Percentiles rank a stretch among this genome's conserved stretches.
These are phyloP conservation scores for Microplitis deprimator DNA, from an alignment of 2,888 invertebrate species.

Conservation along the genomic window DNA sequence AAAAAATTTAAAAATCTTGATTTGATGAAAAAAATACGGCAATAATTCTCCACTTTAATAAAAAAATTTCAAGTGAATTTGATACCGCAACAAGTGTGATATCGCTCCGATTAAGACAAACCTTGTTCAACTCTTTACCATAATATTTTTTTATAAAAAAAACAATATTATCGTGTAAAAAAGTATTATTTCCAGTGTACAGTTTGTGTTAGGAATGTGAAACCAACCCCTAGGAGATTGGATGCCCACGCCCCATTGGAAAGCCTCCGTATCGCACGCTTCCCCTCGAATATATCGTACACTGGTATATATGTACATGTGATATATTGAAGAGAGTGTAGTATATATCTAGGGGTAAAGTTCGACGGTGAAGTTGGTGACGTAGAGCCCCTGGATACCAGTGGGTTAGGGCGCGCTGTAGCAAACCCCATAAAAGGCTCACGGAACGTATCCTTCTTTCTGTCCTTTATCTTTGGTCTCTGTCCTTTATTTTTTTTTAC, in stretches of 20 bases:
- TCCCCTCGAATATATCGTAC: slow-evolving; percentile 43
- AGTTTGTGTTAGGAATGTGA: slow-evolving; percentile 29
- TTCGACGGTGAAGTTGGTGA: not conserved
- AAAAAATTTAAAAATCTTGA: too few relatives aligned
- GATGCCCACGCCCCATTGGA: slow-evolving; percentile 55
- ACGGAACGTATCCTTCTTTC: not conserved
- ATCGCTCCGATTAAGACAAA: too few relatives aligned
- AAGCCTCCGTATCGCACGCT: slow-evolving; percentile 58
- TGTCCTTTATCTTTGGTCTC: slow-evolving; percentile 49
- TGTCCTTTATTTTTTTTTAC: slow-evolving; percentile 34
- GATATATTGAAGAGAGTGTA: not conserved
- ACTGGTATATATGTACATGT: not conserved
- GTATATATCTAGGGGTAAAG: not conserved
- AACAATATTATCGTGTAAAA: not conserved
- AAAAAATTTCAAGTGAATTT: too few relatives aligned
- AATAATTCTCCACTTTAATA: too few relatives aligned
- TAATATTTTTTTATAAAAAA: too few relatives aligned
- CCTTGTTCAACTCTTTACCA: too few relatives aligned
- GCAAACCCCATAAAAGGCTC: slow-evolving; percentile 66
- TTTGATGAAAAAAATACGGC: too few relatives aligned
- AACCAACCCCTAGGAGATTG: slow-evolving; percentile 42
- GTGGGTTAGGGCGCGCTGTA: slow-evolving; percentile 41
- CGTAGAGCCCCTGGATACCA: not conserved
- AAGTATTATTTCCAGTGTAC: not conserved
- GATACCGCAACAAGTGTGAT: too few relatives aligned